A percentile compares a stretch with the other conserved stretches of the same genome.
Conservation (phyloP, 1,140 invertebrate genomes). For the Lordiphosa mommai region DNA sequence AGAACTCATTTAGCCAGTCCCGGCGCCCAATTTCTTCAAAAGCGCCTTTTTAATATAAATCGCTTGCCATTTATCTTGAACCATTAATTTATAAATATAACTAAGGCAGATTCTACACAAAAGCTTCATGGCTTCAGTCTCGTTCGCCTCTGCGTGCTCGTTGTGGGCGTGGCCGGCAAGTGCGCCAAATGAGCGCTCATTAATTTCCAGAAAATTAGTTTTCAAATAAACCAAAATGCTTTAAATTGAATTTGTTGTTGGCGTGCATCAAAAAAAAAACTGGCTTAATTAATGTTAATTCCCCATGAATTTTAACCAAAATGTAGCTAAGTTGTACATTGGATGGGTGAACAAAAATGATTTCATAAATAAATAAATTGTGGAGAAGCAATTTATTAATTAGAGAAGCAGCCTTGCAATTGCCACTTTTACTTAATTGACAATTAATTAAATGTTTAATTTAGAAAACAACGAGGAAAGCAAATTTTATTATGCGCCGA, state of each 20-base stretch:
- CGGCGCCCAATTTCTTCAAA: slow-evolving; percentile 52
- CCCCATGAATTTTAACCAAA: slow-evolving; percentile 25
- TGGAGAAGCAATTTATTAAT: slow-evolving; percentile 13
- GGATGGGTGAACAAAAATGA: neutral
- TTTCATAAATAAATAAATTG: neutral
- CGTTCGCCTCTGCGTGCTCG: slow-evolving; percentile 39
- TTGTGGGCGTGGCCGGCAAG: slow-evolving; percentile 57
- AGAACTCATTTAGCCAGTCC: slow-evolving; percentile 43
- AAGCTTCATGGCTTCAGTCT: slow-evolving; percentile 5
- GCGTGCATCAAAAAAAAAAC: slow-evolving; percentile 47
- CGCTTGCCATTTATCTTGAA: slow-evolving; percentile 60
- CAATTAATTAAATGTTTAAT: slow-evolving; percentile 42
- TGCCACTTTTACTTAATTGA: slow-evolving; percentile 29
- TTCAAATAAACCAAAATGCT: slow-evolving; percentile 54
- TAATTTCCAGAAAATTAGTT: slow-evolving; percentile 71
- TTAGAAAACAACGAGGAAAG: slow-evolving; percentile 20
- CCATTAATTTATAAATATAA: slow-evolving; percentile 76
- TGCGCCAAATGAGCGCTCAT: slow-evolving; percentile 67
- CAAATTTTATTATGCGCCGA: neutral
- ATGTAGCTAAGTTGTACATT: slow-evolving; percentile 42
- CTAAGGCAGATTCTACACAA: slow-evolving; percentile 48
- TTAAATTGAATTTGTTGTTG: slow-evolving; percentile 63
- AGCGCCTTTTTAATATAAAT: slow-evolving; percentile 60
- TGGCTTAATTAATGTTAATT: slow-evolving; percentile 68
- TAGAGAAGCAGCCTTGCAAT: slow-evolving; percentile 3